Evolutionary conservation across 2,888 invertebrate species (phyloP).

Genomic region (Melolontha melolontha): DNA sequence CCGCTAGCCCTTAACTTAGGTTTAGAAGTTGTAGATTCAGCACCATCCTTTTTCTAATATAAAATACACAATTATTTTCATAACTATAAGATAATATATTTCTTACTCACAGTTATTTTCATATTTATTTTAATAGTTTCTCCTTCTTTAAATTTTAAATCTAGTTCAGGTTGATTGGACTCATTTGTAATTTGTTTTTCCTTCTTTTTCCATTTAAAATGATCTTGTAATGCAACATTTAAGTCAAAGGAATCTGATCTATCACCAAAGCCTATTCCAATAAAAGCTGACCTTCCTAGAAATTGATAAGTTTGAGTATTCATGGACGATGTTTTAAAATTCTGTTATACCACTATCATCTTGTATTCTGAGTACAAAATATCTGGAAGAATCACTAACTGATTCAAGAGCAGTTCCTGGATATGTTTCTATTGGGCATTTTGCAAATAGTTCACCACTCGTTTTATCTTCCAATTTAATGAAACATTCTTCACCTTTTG

Average conservation of each 20-base stretch:
- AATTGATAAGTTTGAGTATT: conserved; percentile 34
- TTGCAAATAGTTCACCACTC: conserved; percentile 93
- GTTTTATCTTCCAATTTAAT: conserved; percentile 97
- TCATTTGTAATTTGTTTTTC: conserved; percentile 85
- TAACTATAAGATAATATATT: conserved; percentile 7
- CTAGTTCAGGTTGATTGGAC: conserved; percentile 84
- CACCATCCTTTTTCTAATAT: conserved; percentile 87
- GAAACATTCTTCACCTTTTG: conserved; percentile 86
- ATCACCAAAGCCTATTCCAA: conserved; percentile 98
- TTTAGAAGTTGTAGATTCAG: conserved; percentile 74
- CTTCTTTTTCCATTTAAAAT: conserved; percentile 94
- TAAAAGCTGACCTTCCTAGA: conserved; percentile 87
- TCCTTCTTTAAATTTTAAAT: conserved; percentile 98
- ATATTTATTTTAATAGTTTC: conserved; percentile 99
- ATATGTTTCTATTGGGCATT: conserved; percentile 95
- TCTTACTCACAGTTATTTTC: conserved; percentile 86
- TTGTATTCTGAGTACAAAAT: conserved; percentile 95
- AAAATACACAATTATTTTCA: conserved; percentile 22
- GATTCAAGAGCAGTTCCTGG: conserved; percentile 95
- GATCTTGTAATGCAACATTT: conserved; percentile 98
- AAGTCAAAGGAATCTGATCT: conserved; percentile 98
- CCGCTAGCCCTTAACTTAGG: conserved; percentile 70
- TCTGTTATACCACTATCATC: conserved; percentile 83
- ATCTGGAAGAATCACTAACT: conserved; percentile 97
- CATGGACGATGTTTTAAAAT: conserved; percentile 2